Base-by-base conservation (phyloP, 2,113 vertebrate species). In the Callocephalon fimbriatum region DNA sequence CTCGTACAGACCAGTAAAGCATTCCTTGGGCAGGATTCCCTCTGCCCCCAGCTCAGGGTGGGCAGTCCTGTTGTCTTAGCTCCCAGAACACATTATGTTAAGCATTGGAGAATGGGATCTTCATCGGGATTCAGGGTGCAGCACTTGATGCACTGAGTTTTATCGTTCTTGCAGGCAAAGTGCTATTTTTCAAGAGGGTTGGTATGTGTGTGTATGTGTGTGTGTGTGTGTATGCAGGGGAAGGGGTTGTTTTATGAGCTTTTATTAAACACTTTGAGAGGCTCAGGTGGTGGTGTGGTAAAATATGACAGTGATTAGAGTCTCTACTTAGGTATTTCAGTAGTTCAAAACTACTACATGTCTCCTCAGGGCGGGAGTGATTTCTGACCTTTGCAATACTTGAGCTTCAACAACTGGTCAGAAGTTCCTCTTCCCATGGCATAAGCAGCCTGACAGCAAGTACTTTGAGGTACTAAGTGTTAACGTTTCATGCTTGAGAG, bases 31-130 rank as follows among this genome's bases (percentile, higher is more conserved):
- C 22, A 51, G 59, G 42, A 29, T 51, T 61, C 40, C 19, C 50
- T 40, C 2, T 61, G 18, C 20, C 15, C 10, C 31, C 32, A 18
- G 61, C 42, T 62, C 16, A 17, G 66, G 1, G 3, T 18, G 63
- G 29, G 32, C 18, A 7, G 0, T 3, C 25, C 25, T 37, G 18
- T 22, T 38, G 40, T 31, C 73, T 50, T 3, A 6, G 38, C 1
- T 38, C 67, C 45, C 27, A 11, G 42, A 27, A 9, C 32, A 19
- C 4, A 0, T 3, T 0, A 0, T 5, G 38, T 23, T 7, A 2
- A 45, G 16, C 37, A 0, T 31, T 38, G 32, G 17, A 32, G 26
- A 35, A 6, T 0, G 58, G 26, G n/a, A 38, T 20, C 62, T 4
- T 27, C 56, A 18, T 5, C 2, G 0, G 62, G 11, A 11, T 8